A percentile compares a stretch with the other conserved stretches of the same genome.
Evolutionary conservation across 2,797 vertebrate genomes (phyloP).

Genomic region (Dendrocincla tyrannina): DNA sequence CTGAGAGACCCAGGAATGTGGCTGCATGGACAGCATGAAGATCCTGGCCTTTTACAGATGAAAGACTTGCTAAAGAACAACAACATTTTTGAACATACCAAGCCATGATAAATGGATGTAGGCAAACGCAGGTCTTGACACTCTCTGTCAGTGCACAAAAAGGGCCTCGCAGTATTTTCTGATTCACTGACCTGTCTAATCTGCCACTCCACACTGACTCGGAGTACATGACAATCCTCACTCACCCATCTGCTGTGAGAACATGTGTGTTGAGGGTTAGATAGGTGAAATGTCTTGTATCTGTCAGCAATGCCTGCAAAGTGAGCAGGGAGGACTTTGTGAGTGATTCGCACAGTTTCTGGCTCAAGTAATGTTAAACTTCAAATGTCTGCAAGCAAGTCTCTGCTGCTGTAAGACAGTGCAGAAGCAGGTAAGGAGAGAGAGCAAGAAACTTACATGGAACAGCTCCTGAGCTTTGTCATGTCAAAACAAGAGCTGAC

Average conservation of each 20-base stretch:
- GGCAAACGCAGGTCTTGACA: constrained; percentile 61
- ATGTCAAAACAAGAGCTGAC: constrained; percentile 1
- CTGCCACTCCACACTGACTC: background rate
- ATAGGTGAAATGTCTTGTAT: constrained; percentile 22
- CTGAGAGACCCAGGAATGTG: background rate
- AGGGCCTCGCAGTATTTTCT: background rate
- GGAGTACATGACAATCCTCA: background rate
- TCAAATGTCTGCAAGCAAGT: background rate
- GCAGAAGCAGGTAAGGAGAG: background rate
- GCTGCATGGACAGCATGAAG: background rate
- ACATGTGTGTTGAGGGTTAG: constrained; percentile 14
- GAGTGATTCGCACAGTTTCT: constrained; percentile 17
- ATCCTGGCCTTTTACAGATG: background rate
- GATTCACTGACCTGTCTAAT: background rate
- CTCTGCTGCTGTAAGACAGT: background rate
- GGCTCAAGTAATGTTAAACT: background rate
- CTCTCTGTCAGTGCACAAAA: background rate
- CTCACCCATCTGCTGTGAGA: background rate
- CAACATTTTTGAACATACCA: constrained; percentile 39
- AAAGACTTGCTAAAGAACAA: constrained; percentile 41
- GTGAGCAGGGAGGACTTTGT: background rate
- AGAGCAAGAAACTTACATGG: background rate
- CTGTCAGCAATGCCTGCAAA: constrained; percentile 15
- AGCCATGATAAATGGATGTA: constrained; percentile 58
- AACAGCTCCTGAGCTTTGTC: background rate